Evolutionary conservation across 2,888 invertebrate genomes (phyloP), one percentile per base, ranked within the genome.

Genomic region (Archips crataeganus): DNA sequence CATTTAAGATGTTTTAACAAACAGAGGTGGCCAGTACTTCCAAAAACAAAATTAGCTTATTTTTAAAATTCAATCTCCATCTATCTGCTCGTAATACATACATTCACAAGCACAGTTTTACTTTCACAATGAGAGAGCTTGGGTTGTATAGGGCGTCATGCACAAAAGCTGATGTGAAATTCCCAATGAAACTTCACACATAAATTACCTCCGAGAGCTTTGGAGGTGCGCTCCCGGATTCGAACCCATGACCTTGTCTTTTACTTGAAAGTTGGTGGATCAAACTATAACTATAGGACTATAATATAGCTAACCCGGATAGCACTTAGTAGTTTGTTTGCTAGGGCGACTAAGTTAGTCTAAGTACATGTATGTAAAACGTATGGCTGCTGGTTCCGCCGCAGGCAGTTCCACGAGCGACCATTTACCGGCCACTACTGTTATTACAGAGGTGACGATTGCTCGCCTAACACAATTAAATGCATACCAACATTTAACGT

Each of bases 381-480:
- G 23, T 23, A 54, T 54, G 8, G 39, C 1, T 4, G 32, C 32
- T 11, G 57, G 32, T 57, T 32, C 57, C 59, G 45, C 67, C 11
- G 34, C 32, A 32, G n/a, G 36, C 60, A 10, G 57, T 9, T 15
- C 23, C 51, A 64, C 67, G 67, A 77, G 83, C 82, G 79, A 79
- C 83, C 83, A 81, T 84, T 83, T 82, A 78, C 74, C 67, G 70
- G 75, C 65, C 80, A 70, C 61, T 78, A 78, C 78, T 82, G 80
- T 81, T 83, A 82, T 82, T 84, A 83, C 75, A 77, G 79, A 82
- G 81, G 83, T 82, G 84, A 82, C 80, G 78, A 42, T 78, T 80
- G 75, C 78, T 76, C 78, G 76, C 79, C 78, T 82, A 81, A 84
- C 84, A 82, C 77, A 79, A 79, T 82, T 82, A 80, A 76, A 78